Conservation (phyloP, 2,797 vertebrate genomes). For the Anguilla marmorata region DNA sequence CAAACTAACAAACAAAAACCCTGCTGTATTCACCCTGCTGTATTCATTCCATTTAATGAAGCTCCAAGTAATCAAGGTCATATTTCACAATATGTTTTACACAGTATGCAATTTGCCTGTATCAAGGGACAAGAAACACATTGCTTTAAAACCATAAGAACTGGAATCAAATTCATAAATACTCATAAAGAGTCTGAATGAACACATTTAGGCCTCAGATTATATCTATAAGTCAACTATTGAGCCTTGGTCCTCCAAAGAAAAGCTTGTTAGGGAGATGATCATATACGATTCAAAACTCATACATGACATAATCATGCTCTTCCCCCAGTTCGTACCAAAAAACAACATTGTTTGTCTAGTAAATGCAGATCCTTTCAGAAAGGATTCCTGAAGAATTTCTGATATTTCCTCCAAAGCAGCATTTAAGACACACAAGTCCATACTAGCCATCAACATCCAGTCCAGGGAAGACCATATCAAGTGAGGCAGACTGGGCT, state of each 20-base stretch:
- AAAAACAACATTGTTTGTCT: not conserved
- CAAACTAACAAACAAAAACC: not conserved
- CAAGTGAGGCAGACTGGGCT: constrained; percentile 39
- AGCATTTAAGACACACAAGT: constrained; percentile 42
- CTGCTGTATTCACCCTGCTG: not conserved
- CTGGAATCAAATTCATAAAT: not conserved
- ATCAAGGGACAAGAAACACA: not conserved
- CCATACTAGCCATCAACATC: constrained; percentile 37
- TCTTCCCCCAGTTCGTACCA: not conserved
- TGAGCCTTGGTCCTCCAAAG: not conserved
- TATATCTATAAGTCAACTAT: not conserved
- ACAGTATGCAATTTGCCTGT: not conserved
- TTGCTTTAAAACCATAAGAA: not conserved
- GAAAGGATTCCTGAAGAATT: constrained; percentile 46
- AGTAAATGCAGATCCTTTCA: not conserved
- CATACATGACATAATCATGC: not conserved
- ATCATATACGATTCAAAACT: too few species aligned
- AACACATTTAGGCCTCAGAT: not conserved
- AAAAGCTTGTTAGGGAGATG: not conserved
- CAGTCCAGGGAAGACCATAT: constrained; percentile 45
- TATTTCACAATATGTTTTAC: not conserved
- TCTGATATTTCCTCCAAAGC: constrained; percentile 42
- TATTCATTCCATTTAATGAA: not conserved
- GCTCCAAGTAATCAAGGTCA: not conserved
- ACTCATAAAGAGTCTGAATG: not conserved